Base-by-base conservation (phyloP, 2,888 invertebrate species). In the Scrobipalpa costella region DNA sequence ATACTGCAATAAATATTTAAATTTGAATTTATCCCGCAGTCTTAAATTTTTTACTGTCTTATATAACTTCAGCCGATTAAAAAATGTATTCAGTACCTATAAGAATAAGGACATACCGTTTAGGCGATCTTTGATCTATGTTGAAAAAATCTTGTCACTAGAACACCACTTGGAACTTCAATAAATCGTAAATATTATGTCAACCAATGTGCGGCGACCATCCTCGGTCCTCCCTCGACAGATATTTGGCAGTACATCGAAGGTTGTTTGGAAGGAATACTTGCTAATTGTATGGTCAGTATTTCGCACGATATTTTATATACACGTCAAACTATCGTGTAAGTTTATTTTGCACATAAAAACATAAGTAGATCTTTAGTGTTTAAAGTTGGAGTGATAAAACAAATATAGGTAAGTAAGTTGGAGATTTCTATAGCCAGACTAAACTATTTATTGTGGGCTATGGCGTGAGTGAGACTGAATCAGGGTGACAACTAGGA, bases 271-370 rank as follows among this genome's bases (percentile, higher is more conserved):
- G n/a, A n/a, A n/a, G 73, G 69, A 66, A 50, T 61, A 68, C 68
- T 40, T 67, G 86, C 79, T 86, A 89, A 88, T 86, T 82, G 76
- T 58, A 61, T 58, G 71, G 77, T 76, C 77, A 86, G 86, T 84
- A 77, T 77, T 74, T 74, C 58, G 74, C 88, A 89, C 88, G 88
- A 87, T 65, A 78, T 73, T 69, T 61, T 67, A 68, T 44, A 19
- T 17, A 71, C 71, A 69, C 71, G 67, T 47, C 62, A 61, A n/a
- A n/a, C 55, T 73, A 64, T 68, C 68, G 68, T 68, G 69, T 64
- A 63, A 60, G 13, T 60, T 60, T 49, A 27, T 60, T 60, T 33
- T 47, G 0, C 40, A 34, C 21, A n/a, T 9, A n/a, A 2, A n/a
- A n/a, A n/a, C n/a, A n/a, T n/a, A n/a, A n/a, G n/a, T n/a, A n/a